Evolutionary conservation across 2,113 vertebrate genomes (phyloP).

Genomic region (Phrynosoma blainvillii): DNA sequence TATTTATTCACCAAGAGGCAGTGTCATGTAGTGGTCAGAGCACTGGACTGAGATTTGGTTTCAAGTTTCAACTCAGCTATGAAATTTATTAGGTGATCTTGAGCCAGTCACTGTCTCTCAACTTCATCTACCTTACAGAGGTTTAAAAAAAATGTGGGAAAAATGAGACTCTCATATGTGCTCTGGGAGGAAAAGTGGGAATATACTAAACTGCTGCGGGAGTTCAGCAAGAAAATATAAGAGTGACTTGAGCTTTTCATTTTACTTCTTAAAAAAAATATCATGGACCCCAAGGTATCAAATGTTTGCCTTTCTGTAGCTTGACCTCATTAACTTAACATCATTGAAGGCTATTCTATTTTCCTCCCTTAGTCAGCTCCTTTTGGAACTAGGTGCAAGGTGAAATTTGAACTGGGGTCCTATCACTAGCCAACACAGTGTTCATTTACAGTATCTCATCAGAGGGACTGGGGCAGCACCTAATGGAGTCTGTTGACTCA

Average conservation of each 20-base stretch:
- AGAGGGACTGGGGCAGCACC: background rate
- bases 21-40: too few species aligned
- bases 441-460: background rate
- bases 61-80: too few species aligned
- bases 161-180: background rate
- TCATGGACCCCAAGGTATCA: too few species aligned
- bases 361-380: background rate
- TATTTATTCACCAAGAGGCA: background rate
- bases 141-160: background rate
- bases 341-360: background rate
- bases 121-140: background rate
- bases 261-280: background rate
- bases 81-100: too few species aligned
- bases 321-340: background rate
- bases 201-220: background rate
- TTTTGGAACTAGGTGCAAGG: background rate
- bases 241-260: background rate
- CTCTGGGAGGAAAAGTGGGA: background rate
- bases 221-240: background rate
- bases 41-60: too few species aligned
- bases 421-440: background rate
- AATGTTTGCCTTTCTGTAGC: background rate
- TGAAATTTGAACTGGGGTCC: background rate
- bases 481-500: constrained; percentile 17
- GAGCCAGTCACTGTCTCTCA: too few species aligned